A percentile compares a stretch with the other conserved stretches of the same genome.
Evolutionary conservation across 1,140 invertebrate genomes (phyloP).

Genomic region (Spodoptera litura): DNA sequence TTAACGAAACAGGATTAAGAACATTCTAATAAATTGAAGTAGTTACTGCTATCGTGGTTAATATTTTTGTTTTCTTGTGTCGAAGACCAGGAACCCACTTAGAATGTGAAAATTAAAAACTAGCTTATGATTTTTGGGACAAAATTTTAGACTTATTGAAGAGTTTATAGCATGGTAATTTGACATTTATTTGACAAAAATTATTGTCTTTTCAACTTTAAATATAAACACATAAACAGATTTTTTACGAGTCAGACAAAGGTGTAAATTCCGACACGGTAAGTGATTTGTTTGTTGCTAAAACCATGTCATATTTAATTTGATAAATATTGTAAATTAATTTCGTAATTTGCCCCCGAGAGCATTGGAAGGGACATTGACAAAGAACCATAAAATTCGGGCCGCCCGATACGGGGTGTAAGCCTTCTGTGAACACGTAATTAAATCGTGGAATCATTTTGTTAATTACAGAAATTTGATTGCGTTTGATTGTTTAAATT

Average conservation of each 20-base stretch:
- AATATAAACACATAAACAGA: not conserved
- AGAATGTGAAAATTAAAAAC: too few relatives aligned
- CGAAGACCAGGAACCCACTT: not conserved
- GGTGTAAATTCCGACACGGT: not conserved
- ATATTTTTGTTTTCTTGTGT: not conserved
- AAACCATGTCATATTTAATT: constrained; percentile 17
- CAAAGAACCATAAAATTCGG: constrained; percentile 47
- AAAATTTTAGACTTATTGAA: too few relatives aligned
- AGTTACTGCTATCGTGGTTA: not conserved
- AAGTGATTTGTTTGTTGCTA: constrained; percentile 16
- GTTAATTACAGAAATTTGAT: constrained; percentile 50
- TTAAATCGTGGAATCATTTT: constrained; percentile 46
- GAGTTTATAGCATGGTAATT: too few relatives aligned
- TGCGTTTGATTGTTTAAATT: constrained; percentile 40
- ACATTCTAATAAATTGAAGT: constrained; percentile 9
- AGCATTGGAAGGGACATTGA: constrained; percentile 36
- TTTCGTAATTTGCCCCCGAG: constrained; percentile 28
- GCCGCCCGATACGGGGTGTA: constrained; percentile 2
- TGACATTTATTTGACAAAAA: too few relatives aligned
- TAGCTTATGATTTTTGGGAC: too few relatives aligned
- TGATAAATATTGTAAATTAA: constrained; percentile 27
- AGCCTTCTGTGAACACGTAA: constrained; percentile 24
- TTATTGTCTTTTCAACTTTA: not conserved
- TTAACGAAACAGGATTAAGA: constrained; percentile 19
- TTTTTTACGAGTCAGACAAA: not conserved